phyloP scores from a whole-genome alignment of 2,113 vertebrate species.

The Mungos mungo region DNA sequence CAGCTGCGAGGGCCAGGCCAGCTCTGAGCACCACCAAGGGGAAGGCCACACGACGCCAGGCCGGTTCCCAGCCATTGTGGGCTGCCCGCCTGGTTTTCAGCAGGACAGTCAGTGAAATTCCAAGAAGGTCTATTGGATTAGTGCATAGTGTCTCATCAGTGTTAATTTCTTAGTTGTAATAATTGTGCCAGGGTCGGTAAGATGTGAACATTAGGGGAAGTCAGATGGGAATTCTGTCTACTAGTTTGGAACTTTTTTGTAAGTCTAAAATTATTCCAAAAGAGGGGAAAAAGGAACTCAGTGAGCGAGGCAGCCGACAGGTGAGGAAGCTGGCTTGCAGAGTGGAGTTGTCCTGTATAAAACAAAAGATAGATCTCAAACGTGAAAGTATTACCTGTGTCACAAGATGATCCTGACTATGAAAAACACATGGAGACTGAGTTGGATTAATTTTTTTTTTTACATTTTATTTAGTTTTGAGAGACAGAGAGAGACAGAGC shows the following conservation, averaged over 20 bases:
- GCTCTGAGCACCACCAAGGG: not conserved
- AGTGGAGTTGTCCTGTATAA: not conserved
- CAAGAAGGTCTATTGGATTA: not conserved
- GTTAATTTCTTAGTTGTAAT: slow-evolving; percentile 17
- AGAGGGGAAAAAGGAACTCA: not conserved
- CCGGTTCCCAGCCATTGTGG: not conserved
- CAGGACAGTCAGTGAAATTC: not conserved
- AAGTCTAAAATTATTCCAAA: slow-evolving; percentile 53
- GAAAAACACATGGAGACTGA: slow-evolving; percentile 2
- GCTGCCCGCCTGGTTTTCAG: not conserved
- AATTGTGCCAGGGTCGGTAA: not conserved
- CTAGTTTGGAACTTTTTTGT: not conserved
- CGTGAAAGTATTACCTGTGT: not conserved
- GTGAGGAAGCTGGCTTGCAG: not conserved
- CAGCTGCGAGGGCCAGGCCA: not conserved
- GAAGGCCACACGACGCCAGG: not conserved
- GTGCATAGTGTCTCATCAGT: not conserved
- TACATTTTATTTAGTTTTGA: no score
- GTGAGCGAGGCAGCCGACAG: not conserved
- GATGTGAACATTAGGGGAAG: not conserved
- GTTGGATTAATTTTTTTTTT: not conserved
- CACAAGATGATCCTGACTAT: not conserved
- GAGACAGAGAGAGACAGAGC: no score
- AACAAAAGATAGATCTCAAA: not conserved
- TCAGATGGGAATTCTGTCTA: not conserved